phyloP scores from a whole-genome alignment of 2,113 vertebrate species.

The Hyperopisus bebe region DNA sequence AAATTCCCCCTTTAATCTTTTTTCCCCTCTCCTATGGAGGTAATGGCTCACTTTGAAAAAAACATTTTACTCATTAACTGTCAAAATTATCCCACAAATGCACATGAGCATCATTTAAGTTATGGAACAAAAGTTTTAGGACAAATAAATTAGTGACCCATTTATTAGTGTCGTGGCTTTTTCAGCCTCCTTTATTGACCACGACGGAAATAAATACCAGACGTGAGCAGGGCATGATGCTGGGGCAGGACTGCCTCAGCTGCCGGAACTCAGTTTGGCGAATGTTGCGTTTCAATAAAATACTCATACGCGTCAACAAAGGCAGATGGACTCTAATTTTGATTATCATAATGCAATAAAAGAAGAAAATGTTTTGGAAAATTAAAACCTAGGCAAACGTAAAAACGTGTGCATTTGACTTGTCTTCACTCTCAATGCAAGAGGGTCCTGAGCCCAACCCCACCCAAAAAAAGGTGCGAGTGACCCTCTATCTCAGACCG shows the following conservation, averaged over 20 bases:
- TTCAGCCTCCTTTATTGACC: not conserved
- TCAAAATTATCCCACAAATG: not conserved
- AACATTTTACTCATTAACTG: not conserved
- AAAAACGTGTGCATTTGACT: not conserved
- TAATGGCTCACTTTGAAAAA: not conserved
- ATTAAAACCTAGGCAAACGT: not conserved
- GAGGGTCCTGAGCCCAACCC: not conserved
- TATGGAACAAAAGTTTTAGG: not conserved
- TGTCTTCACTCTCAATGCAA: not conserved
- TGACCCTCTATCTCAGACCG: slow-evolving; percentile 32
- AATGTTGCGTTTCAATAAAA: not conserved
- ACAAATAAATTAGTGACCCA: not conserved
- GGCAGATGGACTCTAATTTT: not conserved
- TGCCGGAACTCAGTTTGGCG: not conserved
- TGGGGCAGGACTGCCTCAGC: not conserved
- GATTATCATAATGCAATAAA: slow-evolving; percentile 7
- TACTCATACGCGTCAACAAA: not conserved
- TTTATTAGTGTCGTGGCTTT: not conserved
- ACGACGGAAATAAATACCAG: not conserved
- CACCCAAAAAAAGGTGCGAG: not conserved
- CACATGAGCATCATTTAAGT: not conserved
- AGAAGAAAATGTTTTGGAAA: not conserved
- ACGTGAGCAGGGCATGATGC: not conserved
- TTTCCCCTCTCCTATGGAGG: not conserved
- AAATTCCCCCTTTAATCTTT: not conserved